Conservation (phyloP, 2,113 vertebrate genomes). For the Sorex fumeus region DNA sequence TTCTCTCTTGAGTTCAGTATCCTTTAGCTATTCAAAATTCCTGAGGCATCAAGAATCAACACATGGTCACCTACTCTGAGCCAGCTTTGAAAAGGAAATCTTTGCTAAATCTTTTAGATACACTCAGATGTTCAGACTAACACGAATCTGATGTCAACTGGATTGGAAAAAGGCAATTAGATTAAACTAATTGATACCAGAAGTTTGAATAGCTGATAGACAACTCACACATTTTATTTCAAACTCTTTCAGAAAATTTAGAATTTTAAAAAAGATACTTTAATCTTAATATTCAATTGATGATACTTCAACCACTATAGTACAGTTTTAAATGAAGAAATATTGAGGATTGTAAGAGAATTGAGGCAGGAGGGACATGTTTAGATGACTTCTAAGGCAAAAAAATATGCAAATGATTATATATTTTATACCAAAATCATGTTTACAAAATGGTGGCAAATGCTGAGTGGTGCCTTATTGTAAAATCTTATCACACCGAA, state of each 20-base stretch:
- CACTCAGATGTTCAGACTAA: neutral
- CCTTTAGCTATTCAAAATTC: neutral
- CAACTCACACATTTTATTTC: neutral
- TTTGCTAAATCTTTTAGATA: neutral
- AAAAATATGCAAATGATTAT: neutral
- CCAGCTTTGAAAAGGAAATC: too few species aligned
- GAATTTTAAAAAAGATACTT: slow-evolving; percentile 41
- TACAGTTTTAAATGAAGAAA: neutral
- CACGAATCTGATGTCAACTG: neutral
- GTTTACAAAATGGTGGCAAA: neutral
- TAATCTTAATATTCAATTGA: slow-evolving; percentile 15
- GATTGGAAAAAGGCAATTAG: slow-evolving; percentile 32
- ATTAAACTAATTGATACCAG: slow-evolving; percentile 14
- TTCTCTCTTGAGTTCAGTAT: neutral
- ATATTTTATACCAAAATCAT: neutral
- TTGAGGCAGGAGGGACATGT: neutral
- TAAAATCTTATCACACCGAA: too few species aligned
- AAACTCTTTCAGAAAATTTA: slow-evolving; percentile 53
- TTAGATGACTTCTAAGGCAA: neutral
- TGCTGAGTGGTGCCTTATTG: neutral
- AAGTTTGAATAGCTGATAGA: slow-evolving; percentile 47
- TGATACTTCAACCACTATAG: neutral
- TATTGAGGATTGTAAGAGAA: neutral
- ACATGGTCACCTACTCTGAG: rapidly evolving
- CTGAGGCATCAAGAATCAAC: neutral